Evolutionary conservation across 1,140 invertebrate species (phyloP).

Genomic region (Chymomyza costata): DNA sequence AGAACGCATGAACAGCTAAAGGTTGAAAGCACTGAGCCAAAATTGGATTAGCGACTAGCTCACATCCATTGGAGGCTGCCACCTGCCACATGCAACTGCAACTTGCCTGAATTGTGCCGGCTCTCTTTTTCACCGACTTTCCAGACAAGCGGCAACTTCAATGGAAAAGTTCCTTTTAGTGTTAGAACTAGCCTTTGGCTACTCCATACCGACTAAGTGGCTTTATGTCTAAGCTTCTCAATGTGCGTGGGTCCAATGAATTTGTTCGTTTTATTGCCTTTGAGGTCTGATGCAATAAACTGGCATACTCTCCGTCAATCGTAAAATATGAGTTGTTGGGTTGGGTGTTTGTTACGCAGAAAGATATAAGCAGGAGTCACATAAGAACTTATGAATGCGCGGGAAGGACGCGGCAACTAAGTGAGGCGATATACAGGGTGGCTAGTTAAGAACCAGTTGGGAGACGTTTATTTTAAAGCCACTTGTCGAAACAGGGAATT

Average conservation of each 20-base stretch:
- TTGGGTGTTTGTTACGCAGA: no score
- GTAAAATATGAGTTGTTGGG: no score
- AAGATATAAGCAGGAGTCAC: no score
- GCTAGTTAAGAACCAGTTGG: no score
- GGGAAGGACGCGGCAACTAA: no score
- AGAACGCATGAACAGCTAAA: slow-evolving; percentile 21
- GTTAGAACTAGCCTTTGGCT: slow-evolving; percentile 28
- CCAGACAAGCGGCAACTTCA: no score
- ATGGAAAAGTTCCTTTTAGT: no score
- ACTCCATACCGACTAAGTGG: slow-evolving; percentile 21
- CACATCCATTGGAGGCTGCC: not conserved
- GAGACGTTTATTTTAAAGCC: no score
- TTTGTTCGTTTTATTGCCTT: slow-evolving; percentile 37
- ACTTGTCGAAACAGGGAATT: no score
- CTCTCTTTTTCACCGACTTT: slow-evolving; percentile 6
- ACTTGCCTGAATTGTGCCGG: not conserved
- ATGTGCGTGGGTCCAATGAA: slow-evolving; percentile 17
- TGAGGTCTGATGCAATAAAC: slow-evolving; percentile 28
- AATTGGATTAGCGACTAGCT: slow-evolving; percentile 34
- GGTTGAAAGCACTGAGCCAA: no score
- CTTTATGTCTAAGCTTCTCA: slow-evolving; percentile 9
- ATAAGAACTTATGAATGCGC: no score
- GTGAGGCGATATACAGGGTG: no score
- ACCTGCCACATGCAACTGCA: not conserved
- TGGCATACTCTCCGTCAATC: slow-evolving; percentile 19